phyloP scores from a whole-genome alignment of 2,113 vertebrate species.

The Nesogale talazaci region DNA sequence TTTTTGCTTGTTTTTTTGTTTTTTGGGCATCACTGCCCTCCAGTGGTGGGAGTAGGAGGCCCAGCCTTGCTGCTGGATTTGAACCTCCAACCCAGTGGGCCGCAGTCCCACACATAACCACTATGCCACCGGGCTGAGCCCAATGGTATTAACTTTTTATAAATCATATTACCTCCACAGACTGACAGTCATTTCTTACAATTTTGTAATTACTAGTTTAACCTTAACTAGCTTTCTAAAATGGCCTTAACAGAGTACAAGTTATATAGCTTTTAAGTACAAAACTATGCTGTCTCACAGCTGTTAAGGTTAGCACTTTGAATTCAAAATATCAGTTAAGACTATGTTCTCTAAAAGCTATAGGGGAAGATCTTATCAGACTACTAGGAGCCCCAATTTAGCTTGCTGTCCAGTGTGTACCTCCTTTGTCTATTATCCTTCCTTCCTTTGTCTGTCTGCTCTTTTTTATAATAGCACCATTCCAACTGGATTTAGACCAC shows the following conservation, averaged over 20 bases:
- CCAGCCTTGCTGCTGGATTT: too few relatives aligned
- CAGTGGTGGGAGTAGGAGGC: too few relatives aligned
- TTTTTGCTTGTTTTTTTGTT: too few relatives aligned
- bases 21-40: too few relatives aligned
- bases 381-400: background rate
- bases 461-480: background rate
- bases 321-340: background rate
- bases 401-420: background rate
- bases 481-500: background rate
- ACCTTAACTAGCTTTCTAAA: background rate
- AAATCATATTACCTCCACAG: slow-evolving; percentile 3
- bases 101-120: too few relatives aligned
- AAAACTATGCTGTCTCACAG: background rate
- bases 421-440: background rate
- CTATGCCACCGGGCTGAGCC: too few relatives aligned
- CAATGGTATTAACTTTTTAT: background rate
- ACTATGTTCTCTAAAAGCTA: background rate
- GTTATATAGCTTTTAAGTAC: background rate
- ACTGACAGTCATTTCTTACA: background rate
- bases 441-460: background rate
- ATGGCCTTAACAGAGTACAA: background rate
- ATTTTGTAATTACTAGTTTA: background rate
- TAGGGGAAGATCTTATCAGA: background rate
- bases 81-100: too few relatives aligned
- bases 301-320: background rate